Evolutionary conservation across 2,113 vertebrate species (phyloP), one percentile per base, ranked within the genome.

Genomic region (Serinus canaria): DNA sequence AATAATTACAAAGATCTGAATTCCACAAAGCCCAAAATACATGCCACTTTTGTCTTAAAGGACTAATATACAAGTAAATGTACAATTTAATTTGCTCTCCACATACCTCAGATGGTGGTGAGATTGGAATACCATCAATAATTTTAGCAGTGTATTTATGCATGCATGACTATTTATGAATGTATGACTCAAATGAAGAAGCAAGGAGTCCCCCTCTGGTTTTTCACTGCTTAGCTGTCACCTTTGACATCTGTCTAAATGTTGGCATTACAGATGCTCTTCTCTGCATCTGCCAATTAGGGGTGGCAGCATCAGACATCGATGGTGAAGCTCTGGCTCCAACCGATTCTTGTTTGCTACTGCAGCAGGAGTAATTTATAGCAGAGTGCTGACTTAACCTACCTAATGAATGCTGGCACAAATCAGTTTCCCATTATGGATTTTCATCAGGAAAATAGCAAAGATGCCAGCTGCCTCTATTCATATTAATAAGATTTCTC

Each of bases 401-500:
- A 86, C 73, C 92, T 95, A 96, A 96, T 95, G 86, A 94, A 92
- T 60, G 72, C 62, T 91, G 88, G 72, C 85, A 90, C 69, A 67
- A 67, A 84, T 83, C 85, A 95, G 76, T 78, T 85, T 89, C n/a
- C 87, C 44, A 30, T 91, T 92, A 91, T 21, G 74, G 75, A 89
- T 95, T 96, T 95, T 86, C 92, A 83, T 88, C 56, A 89, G 75
- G 73, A 85, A 88, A 89, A 83, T 27, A 88, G 66, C 81, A 86
- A 92, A 96, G 81, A 79, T 93, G 88, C 90, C 93, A 96, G 89
- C 78, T 94, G 93, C 84, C 76, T 92, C 87, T 92, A 75, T 94
- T 92, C 94, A 89, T 94, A 96, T 92, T 90, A 93, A 95, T 94
- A 81, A 89, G 68, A 87, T 93, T 93, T 93, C 88, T 95, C 69